Evolutionary conservation across 1,140 invertebrate species (phyloP).

Genomic region (Drosophila neocordata): DNA sequence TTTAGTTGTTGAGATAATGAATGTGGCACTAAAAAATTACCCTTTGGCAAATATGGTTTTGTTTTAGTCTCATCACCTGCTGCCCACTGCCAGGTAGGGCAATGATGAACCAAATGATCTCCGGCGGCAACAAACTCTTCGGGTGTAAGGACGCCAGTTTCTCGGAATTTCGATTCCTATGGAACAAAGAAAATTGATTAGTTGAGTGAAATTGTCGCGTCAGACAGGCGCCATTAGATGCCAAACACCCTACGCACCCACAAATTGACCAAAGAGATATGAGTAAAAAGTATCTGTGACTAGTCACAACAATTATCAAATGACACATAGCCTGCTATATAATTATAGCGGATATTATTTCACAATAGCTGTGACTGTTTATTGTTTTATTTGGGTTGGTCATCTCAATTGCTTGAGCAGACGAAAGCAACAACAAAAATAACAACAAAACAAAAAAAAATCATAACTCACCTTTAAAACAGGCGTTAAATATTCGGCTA

Average conservation of each 20-base stretch:
- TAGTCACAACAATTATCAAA: not conserved
- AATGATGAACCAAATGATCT: constrained; percentile 99
- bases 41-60: constrained; percentile 93
- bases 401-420: constrained; percentile 11
- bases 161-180: constrained; percentile 98
- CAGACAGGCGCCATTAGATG: constrained; percentile 9
- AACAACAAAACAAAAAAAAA: not conserved
- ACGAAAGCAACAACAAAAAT: constrained; percentile 6
- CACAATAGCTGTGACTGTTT: not conserved
- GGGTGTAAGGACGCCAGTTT: constrained; percentile 98
- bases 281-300: not conserved
- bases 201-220: constrained; percentile 22
- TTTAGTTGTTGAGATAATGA: not conserved
- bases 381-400: not conserved
- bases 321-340: not conserved
- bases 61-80: constrained; percentile 93
- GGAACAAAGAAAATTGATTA: constrained; percentile 22
- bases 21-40: constrained; percentile 27
- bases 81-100: constrained; percentile 99
- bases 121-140: constrained; percentile 98
- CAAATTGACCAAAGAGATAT: constrained; percentile 16
- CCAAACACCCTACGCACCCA: not conserved
- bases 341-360: not conserved
- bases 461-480: constrained; percentile 91
- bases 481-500: constrained; percentile 98